phyloP scores from a whole-genome alignment of 2,888 invertebrate species.

The Thera obeliscata region DNA sequence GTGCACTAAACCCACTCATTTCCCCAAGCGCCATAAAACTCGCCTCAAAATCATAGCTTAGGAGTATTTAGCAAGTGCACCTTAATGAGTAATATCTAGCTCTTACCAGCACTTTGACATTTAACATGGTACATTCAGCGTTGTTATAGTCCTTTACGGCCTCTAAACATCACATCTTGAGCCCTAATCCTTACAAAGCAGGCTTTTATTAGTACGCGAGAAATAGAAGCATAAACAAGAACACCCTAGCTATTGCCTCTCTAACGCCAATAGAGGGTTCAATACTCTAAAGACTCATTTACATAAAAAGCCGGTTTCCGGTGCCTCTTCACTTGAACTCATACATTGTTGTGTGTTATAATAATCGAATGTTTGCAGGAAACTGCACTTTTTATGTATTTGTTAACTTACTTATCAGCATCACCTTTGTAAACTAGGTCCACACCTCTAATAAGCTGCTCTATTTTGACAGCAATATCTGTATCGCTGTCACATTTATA shows the following conservation, averaged over 20 bases:
- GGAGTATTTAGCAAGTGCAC: neutral
- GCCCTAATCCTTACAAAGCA: slow-evolving; percentile 41
- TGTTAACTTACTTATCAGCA: too few species aligned
- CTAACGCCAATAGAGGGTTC: slow-evolving; percentile 79
- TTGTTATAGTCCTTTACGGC: slow-evolving; percentile 29
- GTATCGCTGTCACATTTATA: too few species aligned
- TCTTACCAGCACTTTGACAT: slow-evolving; percentile 19
- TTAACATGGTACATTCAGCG: slow-evolving; percentile 3
- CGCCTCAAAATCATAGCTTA: neutral
- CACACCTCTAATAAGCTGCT: too few species aligned
- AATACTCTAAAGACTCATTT: slow-evolving; percentile 56
- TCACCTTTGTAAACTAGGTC: too few species aligned
- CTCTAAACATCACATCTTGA: slow-evolving; percentile 32
- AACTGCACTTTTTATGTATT: neutral
- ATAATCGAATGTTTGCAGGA: neutral
- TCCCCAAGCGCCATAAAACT: neutral
- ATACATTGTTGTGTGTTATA: neutral
- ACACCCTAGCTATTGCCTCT: slow-evolving; percentile 60
- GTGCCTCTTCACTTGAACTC: neutral
- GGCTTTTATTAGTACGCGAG: slow-evolving; percentile 40
- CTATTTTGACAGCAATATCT: too few species aligned
- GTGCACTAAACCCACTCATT: neutral
- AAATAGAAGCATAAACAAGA: slow-evolving; percentile 43
- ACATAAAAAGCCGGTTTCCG: slow-evolving; percentile 3
- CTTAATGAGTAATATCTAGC: slow-evolving; percentile 20